phyloP scores from a whole-genome alignment of 2,888 invertebrate genomes.

The Molorchus minor region DNA sequence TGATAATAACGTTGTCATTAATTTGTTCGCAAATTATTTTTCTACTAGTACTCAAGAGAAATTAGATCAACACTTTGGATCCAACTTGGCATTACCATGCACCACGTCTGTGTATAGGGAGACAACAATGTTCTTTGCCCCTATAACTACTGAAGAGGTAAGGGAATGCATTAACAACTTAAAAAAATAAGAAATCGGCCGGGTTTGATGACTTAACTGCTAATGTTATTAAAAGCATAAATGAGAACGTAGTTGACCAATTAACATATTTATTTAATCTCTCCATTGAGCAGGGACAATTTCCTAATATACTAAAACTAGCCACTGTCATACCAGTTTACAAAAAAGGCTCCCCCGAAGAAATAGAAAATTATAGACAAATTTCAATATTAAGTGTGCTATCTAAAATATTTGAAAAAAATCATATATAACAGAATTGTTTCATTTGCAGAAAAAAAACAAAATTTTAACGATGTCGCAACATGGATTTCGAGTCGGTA shows the following conservation, averaged over 20 bases:
- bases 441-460: background rate
- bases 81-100: too few relatives aligned
- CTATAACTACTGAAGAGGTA: background rate
- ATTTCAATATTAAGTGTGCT: background rate
- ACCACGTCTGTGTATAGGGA: background rate
- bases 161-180: background rate
- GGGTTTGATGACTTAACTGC: background rate
- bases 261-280: too few relatives aligned
- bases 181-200: constrained; percentile 6
- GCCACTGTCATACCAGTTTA: constrained; percentile 1
- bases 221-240: background rate
- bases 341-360: background rate
- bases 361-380: constrained; percentile 8
- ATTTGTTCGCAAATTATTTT: background rate
- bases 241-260: background rate
- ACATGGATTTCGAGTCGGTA: background rate
- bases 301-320: background rate
- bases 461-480: background rate
- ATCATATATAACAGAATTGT: background rate
- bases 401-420: constrained; percentile 2
- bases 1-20: background rate
- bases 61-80: constrained; percentile 1
- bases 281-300: too few relatives aligned
- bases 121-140: background rate
- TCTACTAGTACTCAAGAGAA: background rate